Base-by-base conservation (phyloP, 2,113 vertebrate genomes). In the Harpagus bidentatus region DNA sequence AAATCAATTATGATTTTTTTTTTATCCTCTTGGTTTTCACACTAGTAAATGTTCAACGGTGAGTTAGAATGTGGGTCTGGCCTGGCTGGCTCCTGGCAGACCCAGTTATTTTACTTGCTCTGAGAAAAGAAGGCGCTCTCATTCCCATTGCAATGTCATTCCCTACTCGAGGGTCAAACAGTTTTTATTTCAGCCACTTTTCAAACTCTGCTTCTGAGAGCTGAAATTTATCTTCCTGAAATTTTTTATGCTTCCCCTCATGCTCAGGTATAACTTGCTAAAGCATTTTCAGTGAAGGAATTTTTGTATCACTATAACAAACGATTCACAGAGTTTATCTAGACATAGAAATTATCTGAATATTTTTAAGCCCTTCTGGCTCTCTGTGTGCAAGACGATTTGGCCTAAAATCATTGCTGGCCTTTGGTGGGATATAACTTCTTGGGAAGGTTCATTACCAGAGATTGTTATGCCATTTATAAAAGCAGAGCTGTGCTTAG, bases 111-210 rank as follows among this genome's bases (percentile, higher is more conserved):
- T 97, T 65, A 91, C 59, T 76, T n/a, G 77, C 96, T 95, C 93
- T 77, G 86, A 95, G 88, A 91, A 97, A 97, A 97, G 88, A 52
- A 86, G 77, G 79, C 40, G 16, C 72, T 90, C 16, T 69, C 36
- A 34, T 80, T 48, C n/a, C 58, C 50, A 9, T 31, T 18, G 16
- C 50, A 73, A 29, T 20, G n/a, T 34, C 59, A 77, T 52, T 94
- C 67, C 28, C 13, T 38, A 20, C 16, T 12, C 1, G 3, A 29
- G 40, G 7, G 59, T 48, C 59, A 67, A 71, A 40, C 0, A 36
- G 18, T 52, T 89, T 81, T 81, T 1, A 1, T 77, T 83, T 78
- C 88, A 73, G 67, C 23, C 61, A 31, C 47, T 86, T 80, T 59
- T 81, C 53, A 69, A 85, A 86, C 23, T 65, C 72, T 63, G 22